These are phyloP conservation scores for Callithrix jacchus DNA, from an alignment of 2,113 vertebrate species.

Conservation along the genomic window DNA sequence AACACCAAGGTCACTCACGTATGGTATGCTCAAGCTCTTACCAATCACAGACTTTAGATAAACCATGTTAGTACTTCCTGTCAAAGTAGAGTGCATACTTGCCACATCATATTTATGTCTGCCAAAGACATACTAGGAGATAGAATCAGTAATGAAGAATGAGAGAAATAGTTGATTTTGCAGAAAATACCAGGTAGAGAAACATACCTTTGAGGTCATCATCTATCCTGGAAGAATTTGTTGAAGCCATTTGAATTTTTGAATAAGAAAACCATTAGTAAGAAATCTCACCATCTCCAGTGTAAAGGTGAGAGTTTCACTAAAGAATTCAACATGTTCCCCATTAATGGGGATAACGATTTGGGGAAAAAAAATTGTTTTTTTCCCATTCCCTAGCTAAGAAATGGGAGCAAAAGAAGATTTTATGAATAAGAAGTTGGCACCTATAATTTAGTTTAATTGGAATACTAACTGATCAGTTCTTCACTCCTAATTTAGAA, in stretches of 20 bases:
- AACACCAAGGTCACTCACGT: neutral
- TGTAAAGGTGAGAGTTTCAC: slow-evolving; percentile 78
- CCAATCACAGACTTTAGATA: neutral
- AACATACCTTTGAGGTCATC: slow-evolving; percentile 81
- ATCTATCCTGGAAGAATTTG: slow-evolving; percentile 55
- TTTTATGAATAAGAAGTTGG: neutral
- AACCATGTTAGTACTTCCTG: neutral
- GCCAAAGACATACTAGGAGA: neutral
- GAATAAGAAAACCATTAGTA: too few relatives aligned
- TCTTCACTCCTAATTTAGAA: neutral
- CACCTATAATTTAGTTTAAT: neutral
- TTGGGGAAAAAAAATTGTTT: slow-evolving; percentile 68
- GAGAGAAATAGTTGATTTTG: neutral
- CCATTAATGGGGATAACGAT: slow-evolving; percentile 85
- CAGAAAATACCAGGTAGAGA: neutral
- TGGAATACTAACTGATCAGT: neutral
- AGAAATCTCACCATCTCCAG: slow-evolving; percentile 49
- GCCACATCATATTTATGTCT: neutral
- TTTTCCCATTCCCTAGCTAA: neutral
- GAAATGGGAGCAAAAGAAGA: neutral
- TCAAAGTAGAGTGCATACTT: neutral
- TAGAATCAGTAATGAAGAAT: neutral
- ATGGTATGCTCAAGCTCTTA: neutral
- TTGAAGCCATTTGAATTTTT: slow-evolving; percentile 7
- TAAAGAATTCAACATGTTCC: slow-evolving; percentile 83